Evolutionary conservation across 2,888 invertebrate genomes (phyloP).

Genomic region (Lasioglossum zephyrum): DNA sequence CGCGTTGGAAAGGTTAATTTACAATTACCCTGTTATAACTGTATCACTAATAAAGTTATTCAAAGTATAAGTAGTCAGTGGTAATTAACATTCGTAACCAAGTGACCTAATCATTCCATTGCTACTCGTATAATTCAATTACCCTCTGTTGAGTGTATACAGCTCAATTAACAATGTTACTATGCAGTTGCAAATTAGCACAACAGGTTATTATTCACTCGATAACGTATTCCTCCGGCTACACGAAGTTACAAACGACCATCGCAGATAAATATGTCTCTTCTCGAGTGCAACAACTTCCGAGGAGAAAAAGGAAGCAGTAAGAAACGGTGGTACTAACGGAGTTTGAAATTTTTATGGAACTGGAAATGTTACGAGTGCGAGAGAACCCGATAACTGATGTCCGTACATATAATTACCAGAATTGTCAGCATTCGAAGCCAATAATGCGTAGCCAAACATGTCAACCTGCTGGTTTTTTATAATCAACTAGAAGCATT

Average conservation of each 20-base stretch:
- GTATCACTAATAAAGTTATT: not conserved
- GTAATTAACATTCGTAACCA: not conserved
- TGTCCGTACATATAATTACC: too few relatives aligned
- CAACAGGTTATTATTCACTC: not conserved
- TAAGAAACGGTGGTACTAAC: not conserved
- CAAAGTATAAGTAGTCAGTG: not conserved
- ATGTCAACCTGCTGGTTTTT: too few relatives aligned
- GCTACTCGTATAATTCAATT: not conserved
- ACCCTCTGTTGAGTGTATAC: not conserved
- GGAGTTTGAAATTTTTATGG: conserved; percentile 4
- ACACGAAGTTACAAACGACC: not conserved
- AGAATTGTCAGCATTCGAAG: not conserved
- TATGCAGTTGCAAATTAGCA: not conserved
- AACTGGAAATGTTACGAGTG: not conserved
- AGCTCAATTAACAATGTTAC: not conserved
- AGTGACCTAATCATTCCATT: not conserved
- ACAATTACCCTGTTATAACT: not conserved
- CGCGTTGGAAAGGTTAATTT: not conserved
- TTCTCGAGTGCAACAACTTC: not conserved
- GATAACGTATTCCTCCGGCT: not conserved
- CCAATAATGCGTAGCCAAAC: too few relatives aligned
- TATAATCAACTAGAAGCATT: too few relatives aligned
- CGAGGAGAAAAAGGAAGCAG: not conserved
- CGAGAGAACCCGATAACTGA: not conserved
- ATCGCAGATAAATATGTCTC: not conserved